Conservation (phyloP, 2,888 invertebrate genomes). For the Horisme vitalbata region DNA sequence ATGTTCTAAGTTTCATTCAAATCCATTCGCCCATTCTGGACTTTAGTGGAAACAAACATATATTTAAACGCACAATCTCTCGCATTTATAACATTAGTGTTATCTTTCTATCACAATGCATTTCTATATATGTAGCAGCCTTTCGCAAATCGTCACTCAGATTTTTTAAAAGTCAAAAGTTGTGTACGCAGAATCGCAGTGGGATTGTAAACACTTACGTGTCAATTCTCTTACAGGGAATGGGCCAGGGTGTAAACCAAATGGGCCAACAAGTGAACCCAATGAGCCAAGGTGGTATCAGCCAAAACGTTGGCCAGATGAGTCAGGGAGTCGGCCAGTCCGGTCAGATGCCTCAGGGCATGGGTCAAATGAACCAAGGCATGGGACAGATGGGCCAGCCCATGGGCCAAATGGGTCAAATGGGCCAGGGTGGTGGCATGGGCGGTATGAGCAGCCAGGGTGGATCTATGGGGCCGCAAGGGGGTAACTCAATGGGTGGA, state of each 20-base stretch:
- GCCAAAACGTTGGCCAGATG: slow-evolving; percentile 75
- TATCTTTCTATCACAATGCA: too few relatives aligned
- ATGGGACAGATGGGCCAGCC: slow-evolving; percentile 77
- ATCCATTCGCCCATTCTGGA: too few relatives aligned
- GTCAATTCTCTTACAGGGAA: slow-evolving; percentile 57
- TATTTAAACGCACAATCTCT: too few relatives aligned
- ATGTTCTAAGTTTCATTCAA: too few relatives aligned
- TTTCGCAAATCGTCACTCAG: too few relatives aligned
- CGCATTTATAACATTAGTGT: too few relatives aligned
- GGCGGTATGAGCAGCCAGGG: slow-evolving; percentile 78
- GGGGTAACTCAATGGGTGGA: slow-evolving; percentile 75
- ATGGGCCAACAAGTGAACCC: slow-evolving; percentile 78
- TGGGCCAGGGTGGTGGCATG: slow-evolving; percentile 75
- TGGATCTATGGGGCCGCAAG: slow-evolving; percentile 75
- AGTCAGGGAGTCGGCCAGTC: slow-evolving; percentile 74
- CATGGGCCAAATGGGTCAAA: slow-evolving; percentile 81
- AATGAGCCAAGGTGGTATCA: slow-evolving; percentile 73
- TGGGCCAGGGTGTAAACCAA: slow-evolving; percentile 75
- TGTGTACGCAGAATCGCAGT: too few relatives aligned
- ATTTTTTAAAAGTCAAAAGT: too few relatives aligned
- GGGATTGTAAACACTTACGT: too few relatives aligned
- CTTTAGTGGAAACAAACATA: too few relatives aligned
- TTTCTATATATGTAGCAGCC: too few relatives aligned
- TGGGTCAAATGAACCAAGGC: slow-evolving; percentile 72
- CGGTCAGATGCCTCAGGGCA: slow-evolving; percentile 69